Evolutionary conservation across 1,140 invertebrate genomes (phyloP).

Genomic region (Marisa cornuarietis): DNA sequence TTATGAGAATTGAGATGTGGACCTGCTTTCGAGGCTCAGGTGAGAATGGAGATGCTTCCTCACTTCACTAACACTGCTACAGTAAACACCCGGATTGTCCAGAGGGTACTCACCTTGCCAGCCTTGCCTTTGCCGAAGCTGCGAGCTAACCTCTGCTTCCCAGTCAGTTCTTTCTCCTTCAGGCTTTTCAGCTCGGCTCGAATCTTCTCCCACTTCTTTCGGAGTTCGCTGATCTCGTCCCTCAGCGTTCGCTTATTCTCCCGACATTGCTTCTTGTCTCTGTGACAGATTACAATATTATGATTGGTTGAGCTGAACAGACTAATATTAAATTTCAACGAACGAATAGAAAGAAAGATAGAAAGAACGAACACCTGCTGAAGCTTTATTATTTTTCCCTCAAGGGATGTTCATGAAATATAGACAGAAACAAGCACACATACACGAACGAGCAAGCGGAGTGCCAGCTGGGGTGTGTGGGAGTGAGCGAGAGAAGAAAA

Average conservation of each 20-base stretch:
- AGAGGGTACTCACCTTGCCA: constrained; percentile 5
- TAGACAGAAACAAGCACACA: no score
- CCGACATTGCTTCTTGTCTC: constrained; percentile 31
- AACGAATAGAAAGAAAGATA: no score
- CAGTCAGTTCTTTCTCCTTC: constrained; percentile 13
- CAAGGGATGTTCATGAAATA: no score
- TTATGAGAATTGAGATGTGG: no score
- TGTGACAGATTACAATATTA: neutral
- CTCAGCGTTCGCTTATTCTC: constrained; percentile 23
- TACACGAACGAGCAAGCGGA: no score
- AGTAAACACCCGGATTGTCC: neutral
- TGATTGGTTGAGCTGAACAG: no score
- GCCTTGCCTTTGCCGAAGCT: neutral
- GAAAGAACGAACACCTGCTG: no score
- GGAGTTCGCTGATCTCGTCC: constrained; percentile 32
- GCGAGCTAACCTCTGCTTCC: neutral
- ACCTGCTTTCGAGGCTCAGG: no score
- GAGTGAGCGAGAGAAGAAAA: no score
- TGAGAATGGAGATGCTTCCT: neutral
- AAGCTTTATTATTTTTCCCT: no score
- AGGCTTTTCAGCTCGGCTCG: constrained; percentile 10
- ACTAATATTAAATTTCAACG: no score
- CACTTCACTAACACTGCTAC: neutral
- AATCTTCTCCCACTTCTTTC: constrained; percentile 31
- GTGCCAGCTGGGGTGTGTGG: no score